A percentile compares a stretch with the other conserved stretches of the same genome.
These are phyloP conservation scores for Dorcus hopei DNA, from an alignment of 2,888 invertebrate species.

Conservation along the genomic window DNA sequence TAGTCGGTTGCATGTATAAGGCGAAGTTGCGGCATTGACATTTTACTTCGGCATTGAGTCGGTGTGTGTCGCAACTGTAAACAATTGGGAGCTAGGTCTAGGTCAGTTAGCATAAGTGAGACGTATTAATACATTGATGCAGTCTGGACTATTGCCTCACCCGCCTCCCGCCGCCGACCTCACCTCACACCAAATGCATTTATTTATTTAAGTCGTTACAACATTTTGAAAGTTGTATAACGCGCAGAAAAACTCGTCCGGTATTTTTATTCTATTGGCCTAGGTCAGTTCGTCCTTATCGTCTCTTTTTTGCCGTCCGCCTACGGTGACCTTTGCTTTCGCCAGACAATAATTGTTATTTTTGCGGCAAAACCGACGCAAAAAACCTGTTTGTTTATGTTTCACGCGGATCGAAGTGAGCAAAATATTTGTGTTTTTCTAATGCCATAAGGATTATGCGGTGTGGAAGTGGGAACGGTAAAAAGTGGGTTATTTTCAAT, in stretches of 20 bases:
- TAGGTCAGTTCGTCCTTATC: constrained; percentile 22
- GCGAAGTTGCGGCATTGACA: constrained; percentile 21
- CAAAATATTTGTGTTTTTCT: no score
- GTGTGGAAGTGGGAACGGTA: no score
- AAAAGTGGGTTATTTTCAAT: no score
- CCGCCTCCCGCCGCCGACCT: constrained; percentile 1
- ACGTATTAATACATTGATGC: constrained; percentile 18
- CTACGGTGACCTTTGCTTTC: constrained; percentile 5
- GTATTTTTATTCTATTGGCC: constrained; percentile 15
- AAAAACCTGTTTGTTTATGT: constrained; percentile 5
- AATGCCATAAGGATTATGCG: no score
- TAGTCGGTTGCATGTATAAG: no score
- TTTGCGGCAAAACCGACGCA: not conserved
- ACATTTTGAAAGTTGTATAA: no score
- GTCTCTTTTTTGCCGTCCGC: not conserved
- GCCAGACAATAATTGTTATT: not conserved
- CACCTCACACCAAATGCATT: constrained; percentile 3
- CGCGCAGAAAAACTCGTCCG: constrained; percentile 15
- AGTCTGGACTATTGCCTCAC: constrained; percentile 8
- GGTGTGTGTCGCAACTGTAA: constrained; percentile 18
- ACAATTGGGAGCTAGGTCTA: constrained; percentile 29
- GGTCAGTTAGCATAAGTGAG: constrained; percentile 26
- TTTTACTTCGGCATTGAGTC: constrained; percentile 18
- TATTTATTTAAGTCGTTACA: not conserved
- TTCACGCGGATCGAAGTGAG: not conserved